These are phyloP conservation scores for Euclidia mi DNA, from an alignment of 2,888 invertebrate species.

Conservation along the genomic window DNA sequence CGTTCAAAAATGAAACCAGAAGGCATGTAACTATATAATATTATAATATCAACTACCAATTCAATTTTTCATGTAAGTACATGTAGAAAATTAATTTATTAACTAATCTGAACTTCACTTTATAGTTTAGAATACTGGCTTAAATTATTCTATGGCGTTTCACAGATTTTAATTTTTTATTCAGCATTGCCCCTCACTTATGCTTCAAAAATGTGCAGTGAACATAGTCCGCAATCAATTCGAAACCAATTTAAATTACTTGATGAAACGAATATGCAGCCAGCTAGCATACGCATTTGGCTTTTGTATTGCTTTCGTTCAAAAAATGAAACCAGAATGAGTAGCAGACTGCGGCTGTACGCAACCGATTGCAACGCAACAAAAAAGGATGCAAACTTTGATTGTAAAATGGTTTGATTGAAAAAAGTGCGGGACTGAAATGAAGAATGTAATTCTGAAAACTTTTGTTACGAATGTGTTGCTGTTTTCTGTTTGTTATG, in stretches of 20 bases:
- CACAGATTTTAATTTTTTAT: too few species aligned
- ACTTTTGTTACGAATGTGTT: conserved; percentile 36
- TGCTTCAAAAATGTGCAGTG: not conserved
- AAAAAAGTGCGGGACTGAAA: conserved; percentile 43
- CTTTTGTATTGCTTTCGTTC: conserved; percentile 37
- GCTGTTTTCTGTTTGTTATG: too few species aligned
- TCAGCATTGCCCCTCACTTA: not conserved
- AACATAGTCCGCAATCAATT: conserved; percentile 6
- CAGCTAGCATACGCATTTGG: conserved; percentile 16
- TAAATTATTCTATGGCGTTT: too few species aligned
- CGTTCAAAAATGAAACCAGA: too few species aligned
- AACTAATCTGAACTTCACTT: too few species aligned
- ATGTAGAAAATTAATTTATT: too few species aligned
- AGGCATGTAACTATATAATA: too few species aligned
- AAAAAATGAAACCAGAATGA: conserved; percentile 48
- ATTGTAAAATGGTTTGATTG: conserved; percentile 50
- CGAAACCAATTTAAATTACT: conserved; percentile 9
- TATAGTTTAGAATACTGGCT: too few species aligned
- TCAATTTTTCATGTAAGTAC: too few species aligned
- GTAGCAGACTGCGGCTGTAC: conserved; percentile 41
- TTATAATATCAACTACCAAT: too few species aligned
- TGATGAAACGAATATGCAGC: not conserved
- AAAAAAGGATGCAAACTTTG: conserved; percentile 41
- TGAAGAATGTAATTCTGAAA: conserved; percentile 42
- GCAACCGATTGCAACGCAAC: conserved; percentile 42